phyloP scores from a whole-genome alignment of 2,888 invertebrate species.

The Buathra laborator region DNA sequence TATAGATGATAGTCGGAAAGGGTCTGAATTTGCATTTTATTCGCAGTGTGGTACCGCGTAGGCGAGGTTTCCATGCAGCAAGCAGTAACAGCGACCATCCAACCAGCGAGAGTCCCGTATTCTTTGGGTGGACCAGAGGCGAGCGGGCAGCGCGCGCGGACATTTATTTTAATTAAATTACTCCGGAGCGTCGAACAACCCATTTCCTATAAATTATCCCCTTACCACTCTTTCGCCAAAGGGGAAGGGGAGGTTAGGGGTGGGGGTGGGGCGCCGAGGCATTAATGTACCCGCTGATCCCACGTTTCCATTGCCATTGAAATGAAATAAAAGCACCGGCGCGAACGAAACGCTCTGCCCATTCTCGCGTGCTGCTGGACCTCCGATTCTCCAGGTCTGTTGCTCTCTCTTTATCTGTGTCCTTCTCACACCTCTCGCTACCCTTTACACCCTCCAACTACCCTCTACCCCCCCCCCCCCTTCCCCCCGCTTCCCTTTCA shows the following conservation, averaged over 20 bases:
- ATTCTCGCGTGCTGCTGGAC: conserved; percentile 58
- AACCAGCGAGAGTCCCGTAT: conserved; percentile 41
- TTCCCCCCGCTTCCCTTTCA: conserved; percentile 80
- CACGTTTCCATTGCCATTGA: conserved; percentile 80
- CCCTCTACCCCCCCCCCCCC: conserved; percentile 17
- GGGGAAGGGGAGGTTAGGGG: conserved; percentile 59
- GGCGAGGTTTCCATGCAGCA: conserved; percentile 68
- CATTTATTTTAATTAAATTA: conserved; percentile 86
- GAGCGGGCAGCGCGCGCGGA: conserved; percentile 77
- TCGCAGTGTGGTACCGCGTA: conserved; percentile 81
- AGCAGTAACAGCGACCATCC: conserved; percentile 5
- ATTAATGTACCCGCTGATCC: conserved; percentile 85
- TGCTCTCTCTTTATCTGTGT: conserved; percentile 23
- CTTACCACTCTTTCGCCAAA: conserved; percentile 79
- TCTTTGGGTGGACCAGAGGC: conserved; percentile 35
- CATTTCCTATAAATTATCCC: conserved; percentile 86
- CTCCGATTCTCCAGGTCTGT: conserved; percentile 72
- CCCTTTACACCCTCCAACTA: conserved; percentile 15
- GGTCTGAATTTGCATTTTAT: conserved; percentile 86
- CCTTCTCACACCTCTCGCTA: conserved; percentile 33
- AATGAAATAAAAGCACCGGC: conserved; percentile 84
- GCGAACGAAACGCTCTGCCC: conserved; percentile 78
- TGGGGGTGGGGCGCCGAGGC: conserved; percentile 72
- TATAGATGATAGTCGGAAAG: conserved; percentile 72
- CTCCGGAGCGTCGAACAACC: conserved; percentile 85